Conservation (phyloP, 2,113 vertebrate genomes). For the Brachypteracias leptosomus region DNA sequence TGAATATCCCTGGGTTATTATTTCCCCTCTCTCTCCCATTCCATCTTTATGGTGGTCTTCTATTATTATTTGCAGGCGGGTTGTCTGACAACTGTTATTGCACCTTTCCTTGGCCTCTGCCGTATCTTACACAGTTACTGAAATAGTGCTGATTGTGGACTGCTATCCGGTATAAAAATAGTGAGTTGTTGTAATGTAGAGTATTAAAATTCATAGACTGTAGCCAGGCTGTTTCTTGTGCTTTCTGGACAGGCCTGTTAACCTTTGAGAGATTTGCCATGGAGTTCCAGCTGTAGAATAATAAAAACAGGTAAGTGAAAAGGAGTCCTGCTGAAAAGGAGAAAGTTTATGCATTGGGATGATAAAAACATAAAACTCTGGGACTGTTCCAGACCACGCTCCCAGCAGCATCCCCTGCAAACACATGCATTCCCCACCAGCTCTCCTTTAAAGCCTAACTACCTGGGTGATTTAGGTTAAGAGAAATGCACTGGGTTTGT, state of each 20-base stretch:
- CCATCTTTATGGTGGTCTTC: neutral
- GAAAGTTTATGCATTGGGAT: conserved; percentile 4
- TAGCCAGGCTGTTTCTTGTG: neutral
- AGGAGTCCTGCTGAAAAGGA: neutral
- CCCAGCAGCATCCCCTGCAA: neutral
- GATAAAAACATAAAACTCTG: conserved; percentile 17
- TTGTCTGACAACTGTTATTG: conserved; percentile 7
- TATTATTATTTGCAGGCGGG: neutral
- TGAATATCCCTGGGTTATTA: neutral
- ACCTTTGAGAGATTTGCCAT: conserved; percentile 45
- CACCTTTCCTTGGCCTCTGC: conserved; percentile 48
- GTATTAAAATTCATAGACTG: conserved; percentile 65
- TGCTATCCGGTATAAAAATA: conserved; percentile 60
- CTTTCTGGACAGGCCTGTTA: conserved; percentile 59
- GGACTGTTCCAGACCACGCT: neutral
- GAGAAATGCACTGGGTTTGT: neutral
- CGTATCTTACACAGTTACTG: conserved; percentile 39
- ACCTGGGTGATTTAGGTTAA: neutral
- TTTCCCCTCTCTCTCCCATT: neutral
- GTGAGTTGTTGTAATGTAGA: conserved; percentile 40
- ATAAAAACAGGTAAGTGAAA: conserved; percentile 44
- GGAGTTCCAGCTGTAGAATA: conserved; percentile 15
- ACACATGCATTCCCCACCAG: neutral
- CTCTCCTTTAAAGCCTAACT: neutral
- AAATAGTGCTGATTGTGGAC: conserved; percentile 32